Conservation (phyloP, 2,113 vertebrate species). For the Sylvilagus bachmani region DNA sequence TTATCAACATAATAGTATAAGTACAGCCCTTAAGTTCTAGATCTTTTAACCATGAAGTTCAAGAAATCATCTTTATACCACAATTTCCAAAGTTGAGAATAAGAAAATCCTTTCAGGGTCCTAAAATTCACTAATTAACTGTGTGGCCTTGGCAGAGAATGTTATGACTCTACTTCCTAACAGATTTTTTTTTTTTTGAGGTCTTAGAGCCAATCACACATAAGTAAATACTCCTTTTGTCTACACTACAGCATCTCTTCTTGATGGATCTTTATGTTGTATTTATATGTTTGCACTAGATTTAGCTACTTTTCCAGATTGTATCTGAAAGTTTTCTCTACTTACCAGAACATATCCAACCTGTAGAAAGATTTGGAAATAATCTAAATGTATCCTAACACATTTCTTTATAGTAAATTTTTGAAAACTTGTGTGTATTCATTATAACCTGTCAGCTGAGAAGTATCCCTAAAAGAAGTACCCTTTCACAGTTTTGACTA, state of each 20-base stretch:
- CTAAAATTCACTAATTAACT: neutral
- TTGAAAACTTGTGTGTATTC: neutral
- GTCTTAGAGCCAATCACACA: neutral
- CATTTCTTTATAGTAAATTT: neutral
- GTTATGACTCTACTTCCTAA: neutral
- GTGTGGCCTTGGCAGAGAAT: neutral
- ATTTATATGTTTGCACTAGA: neutral
- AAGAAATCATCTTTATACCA: neutral
- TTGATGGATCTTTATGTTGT: neutral
- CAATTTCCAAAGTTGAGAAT: neutral
- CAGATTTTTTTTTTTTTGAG: neutral
- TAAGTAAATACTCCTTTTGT: neutral
- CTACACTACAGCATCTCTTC: neutral
- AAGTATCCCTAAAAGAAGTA: neutral
- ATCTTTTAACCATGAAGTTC: neutral
- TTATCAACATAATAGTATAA: neutral
- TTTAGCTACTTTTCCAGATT: neutral
- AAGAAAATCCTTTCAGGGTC: neutral
- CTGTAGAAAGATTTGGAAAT: neutral
- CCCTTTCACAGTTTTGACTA: neutral
- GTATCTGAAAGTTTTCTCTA: conserved; percentile 11
- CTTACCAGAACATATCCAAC: neutral
- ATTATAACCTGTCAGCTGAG: neutral
- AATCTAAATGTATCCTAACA: neutral
- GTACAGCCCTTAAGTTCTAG: neutral